Percentiles rank a stretch among this genome's conserved stretches.
These are phyloP conservation scores for Parazoanthus darwini DNA, from an alignment of 92 coral and sea anemone genomes.

Conservation along the genomic window DNA sequence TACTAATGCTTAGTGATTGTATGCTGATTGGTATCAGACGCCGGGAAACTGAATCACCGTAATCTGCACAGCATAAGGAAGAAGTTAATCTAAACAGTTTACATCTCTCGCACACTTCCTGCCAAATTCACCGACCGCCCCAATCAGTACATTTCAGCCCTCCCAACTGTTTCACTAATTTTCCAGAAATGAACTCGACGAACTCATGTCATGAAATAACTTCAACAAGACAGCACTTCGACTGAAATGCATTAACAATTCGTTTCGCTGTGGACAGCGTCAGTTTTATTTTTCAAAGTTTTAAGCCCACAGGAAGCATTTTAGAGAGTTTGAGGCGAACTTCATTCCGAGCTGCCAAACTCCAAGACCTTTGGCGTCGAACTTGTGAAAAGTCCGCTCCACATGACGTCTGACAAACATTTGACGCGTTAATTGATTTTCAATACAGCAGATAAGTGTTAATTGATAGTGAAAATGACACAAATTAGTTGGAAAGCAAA, in stretches of 20 bases:
- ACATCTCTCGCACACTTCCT: slow-evolving; percentile 31
- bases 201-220: not conserved
- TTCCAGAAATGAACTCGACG: not conserved
- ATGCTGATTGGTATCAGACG: not conserved
- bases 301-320: slow-evolving; percentile 27
- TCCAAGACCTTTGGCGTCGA: slow-evolving; percentile 67
- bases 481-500: slow-evolving; percentile 45
- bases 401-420: slow-evolving; percentile 51
- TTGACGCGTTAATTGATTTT: slow-evolving; percentile 72
- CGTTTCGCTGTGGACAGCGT: not conserved
- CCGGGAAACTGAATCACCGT: not conserved
- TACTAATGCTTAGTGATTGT: slow-evolving; percentile 15
- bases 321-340: slow-evolving; percentile 15
- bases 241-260: not conserved
- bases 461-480: slow-evolving; percentile 74
- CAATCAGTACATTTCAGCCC: not conserved
- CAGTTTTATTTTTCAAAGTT: not conserved
- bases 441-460: slow-evolving; percentile 65
- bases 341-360: slow-evolving; percentile 47
- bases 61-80: slow-evolving; percentile 12
- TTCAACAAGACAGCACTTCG: not conserved
- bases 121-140: slow-evolving; percentile 21
- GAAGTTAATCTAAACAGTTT: not conserved
- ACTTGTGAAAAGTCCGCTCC: slow-evolving; percentile 46
- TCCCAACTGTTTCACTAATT: not conserved